A percentile compares a stretch with the other conserved stretches of the same genome.
Conservation (phyloP, 2,888 invertebrate genomes). For the Rhagonycha fulva region DNA sequence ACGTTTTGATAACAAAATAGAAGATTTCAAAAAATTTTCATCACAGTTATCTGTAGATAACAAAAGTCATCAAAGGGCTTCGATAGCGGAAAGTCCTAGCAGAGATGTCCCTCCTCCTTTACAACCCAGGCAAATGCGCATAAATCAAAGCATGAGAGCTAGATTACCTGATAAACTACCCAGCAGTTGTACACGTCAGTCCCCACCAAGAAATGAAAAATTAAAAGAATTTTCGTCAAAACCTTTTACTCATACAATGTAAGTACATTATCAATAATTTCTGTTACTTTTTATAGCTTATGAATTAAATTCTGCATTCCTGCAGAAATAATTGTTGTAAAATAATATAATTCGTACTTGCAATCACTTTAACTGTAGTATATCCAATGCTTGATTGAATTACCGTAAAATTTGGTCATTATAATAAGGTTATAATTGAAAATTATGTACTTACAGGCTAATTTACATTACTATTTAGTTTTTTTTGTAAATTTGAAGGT, state of each 20-base stretch:
- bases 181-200: conserved; percentile 29
- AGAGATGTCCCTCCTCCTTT: conserved; percentile 48
- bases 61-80: conserved; percentile 43
- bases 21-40: conserved; percentile 17
- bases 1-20: conserved; percentile 30
- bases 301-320: background rate
- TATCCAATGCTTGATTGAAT: background rate
- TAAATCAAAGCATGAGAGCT: conserved; percentile 53
- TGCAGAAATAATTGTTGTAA: background rate
- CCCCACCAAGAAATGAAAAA: conserved; percentile 42
- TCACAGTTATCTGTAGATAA: conserved; percentile 12
- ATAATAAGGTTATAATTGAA: background rate
- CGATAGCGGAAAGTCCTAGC: conserved; percentile 47
- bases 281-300: background rate
- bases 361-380: too few relatives aligned
- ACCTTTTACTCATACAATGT: conserved; percentile 45
- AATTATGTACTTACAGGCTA: background rate
- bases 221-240: conserved; percentile 34
- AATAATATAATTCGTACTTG: background rate
- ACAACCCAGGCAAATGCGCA: conserved; percentile 52
- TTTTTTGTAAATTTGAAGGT: background rate
- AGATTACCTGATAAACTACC: conserved; percentile 44
- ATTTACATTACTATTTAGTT: background rate
- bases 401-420: background rate
- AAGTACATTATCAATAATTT: conserved; percentile 37